Evolutionary conservation across 2,113 vertebrate genomes (phyloP).

Genomic region (Psophia crepitans): DNA sequence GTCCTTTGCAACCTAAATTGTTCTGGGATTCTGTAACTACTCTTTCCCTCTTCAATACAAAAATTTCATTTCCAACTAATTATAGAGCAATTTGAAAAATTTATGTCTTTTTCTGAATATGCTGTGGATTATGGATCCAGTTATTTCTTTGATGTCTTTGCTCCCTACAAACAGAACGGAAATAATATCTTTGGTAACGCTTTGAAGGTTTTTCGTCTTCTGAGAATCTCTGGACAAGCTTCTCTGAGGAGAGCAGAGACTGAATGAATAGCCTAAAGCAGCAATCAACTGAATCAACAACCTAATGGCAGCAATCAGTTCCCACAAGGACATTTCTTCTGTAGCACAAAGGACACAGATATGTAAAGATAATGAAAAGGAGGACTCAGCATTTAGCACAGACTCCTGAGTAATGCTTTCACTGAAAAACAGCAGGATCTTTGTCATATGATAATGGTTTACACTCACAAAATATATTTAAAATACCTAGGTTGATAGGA

Average conservation of each 20-base stretch:
- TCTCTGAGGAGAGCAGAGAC: neutral
- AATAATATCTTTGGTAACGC: neutral
- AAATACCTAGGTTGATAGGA: neutral
- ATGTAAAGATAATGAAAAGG: slow-evolving; percentile 1
- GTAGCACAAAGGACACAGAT: neutral
- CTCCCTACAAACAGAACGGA: neutral
- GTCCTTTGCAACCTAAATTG: neutral
- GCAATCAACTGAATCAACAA: slow-evolving; percentile 33
- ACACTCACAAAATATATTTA: neutral
- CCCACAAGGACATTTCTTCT: neutral
- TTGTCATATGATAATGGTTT: neutral
- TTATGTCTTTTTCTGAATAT: neutral
- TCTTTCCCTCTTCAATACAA: neutral
- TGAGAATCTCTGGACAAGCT: neutral
- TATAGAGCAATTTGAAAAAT: neutral
- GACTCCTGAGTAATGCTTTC: neutral
- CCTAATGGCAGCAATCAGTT: neutral
- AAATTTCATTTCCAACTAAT: neutral
- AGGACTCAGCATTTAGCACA: neutral
- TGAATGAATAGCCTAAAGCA: slow-evolving; percentile 26
- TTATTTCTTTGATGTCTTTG: neutral
- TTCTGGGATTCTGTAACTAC: neutral
- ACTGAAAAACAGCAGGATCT: neutral
- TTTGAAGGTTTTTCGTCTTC: neutral
- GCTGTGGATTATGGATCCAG: neutral